Evolutionary conservation across 2,113 vertebrate species (phyloP).

Genomic region (Chaetorhynchus papuensis): DNA sequence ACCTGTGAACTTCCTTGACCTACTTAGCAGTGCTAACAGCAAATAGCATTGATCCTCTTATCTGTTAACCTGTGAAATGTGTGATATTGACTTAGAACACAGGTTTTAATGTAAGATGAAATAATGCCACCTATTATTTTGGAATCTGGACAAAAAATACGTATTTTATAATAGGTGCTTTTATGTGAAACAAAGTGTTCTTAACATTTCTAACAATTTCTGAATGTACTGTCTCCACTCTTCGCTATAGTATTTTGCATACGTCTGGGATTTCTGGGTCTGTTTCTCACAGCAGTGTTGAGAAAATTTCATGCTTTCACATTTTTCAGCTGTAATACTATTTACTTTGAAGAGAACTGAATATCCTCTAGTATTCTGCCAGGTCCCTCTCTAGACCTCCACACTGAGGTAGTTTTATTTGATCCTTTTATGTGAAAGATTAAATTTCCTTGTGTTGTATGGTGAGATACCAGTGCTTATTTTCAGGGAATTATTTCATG

Average conservation of each 20-base stretch:
- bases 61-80: not conserved
- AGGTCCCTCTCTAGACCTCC: constrained; percentile 13
- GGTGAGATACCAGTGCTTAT: constrained; percentile 13
- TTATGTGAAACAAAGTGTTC: not conserved
- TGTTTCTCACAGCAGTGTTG: constrained; percentile 27
- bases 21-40: not conserved
- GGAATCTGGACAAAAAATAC: not conserved
- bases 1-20: not conserved
- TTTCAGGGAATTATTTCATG: constrained; percentile 12
- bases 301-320: constrained; percentile 56
- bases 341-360: constrained; percentile 39
- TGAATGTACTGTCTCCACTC: not conserved
- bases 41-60: not conserved
- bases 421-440: constrained; percentile 50
- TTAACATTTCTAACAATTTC: not conserved
- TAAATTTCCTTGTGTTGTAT: constrained; percentile 7
- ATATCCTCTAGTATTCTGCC: constrained; percentile 29
- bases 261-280: not conserved
- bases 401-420: constrained; percentile 42
- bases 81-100: not conserved
- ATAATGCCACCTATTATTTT: not conserved
- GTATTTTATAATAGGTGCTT: not conserved
- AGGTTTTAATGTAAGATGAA: not conserved
- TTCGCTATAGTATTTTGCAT: constrained; percentile 19
- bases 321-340: constrained; percentile 45